phyloP scores from a whole-genome alignment of 2,888 invertebrate species.

The Eristalis intricaria region DNA sequence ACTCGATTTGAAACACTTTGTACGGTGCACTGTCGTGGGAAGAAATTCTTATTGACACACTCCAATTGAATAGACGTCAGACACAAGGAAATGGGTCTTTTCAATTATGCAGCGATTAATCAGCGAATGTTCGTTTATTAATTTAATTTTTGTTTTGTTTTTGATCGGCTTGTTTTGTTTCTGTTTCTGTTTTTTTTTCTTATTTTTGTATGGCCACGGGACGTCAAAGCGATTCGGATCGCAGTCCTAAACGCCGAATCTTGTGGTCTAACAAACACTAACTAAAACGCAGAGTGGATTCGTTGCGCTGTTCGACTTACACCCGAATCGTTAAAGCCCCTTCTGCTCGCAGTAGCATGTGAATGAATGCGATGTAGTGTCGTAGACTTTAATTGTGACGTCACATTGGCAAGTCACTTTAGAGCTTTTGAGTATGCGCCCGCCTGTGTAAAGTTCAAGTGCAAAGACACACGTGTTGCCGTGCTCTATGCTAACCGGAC shows the following conservation, averaged over 20 bases:
- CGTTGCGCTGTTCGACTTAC: neutral
- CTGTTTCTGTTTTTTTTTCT: neutral
- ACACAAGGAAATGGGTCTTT: neutral
- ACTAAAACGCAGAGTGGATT: neutral
- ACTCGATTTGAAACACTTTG: neutral
- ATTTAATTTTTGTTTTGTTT: neutral
- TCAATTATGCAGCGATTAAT: neutral
- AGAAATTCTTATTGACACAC: neutral
- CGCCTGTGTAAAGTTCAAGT: conserved; percentile 4
- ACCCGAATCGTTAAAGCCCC: neutral
- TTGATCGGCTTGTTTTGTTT: neutral
- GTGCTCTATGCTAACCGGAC: neutral
- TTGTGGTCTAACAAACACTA: neutral
- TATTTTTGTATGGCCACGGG: neutral
- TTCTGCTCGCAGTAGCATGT: neutral
- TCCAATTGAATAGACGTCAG: neutral
- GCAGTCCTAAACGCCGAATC: neutral
- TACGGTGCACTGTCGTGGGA: neutral
- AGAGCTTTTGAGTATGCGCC: conserved; percentile 3
- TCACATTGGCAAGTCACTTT: neutral
- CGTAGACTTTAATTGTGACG: neutral
- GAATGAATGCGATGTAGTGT: neutral
- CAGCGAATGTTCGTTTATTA: neutral
- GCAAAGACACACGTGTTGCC: neutral
- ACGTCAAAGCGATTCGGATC: neutral